A percentile compares a stretch with the other conserved stretches of the same genome.
phyloP scores from a whole-genome alignment of 2,888 invertebrate genomes.

The Invenusta paracnida region DNA sequence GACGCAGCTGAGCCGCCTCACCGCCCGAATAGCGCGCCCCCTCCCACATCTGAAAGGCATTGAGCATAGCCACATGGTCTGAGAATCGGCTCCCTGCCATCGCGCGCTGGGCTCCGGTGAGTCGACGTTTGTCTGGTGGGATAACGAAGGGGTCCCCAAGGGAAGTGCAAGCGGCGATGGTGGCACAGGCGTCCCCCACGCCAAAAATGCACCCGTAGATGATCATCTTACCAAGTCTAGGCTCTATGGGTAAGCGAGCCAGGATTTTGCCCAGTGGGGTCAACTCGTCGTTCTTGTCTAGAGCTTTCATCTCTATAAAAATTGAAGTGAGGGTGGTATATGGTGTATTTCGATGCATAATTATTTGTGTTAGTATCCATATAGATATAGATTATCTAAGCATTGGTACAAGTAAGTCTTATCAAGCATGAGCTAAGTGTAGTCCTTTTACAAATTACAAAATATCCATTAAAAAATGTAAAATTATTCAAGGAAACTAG shows the following conservation, averaged over 20 bases:
- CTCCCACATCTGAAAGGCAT: constrained; percentile 74
- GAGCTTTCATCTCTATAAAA: constrained; percentile 76
- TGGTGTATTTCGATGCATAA: too few relatives aligned
- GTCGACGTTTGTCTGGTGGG: constrained; percentile 65
- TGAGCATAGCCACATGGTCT: constrained; percentile 90
- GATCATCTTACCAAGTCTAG: constrained; percentile 91
- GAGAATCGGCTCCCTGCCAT: constrained; percentile 80
- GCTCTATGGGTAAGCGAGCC: constrained; percentile 89
- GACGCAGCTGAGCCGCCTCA: constrained; percentile 70
- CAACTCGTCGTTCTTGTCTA: constrained; percentile 78
- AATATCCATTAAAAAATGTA: too few relatives aligned
- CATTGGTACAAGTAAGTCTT: too few relatives aligned
- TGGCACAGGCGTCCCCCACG: constrained; percentile 81
- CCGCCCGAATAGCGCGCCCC: constrained; percentile 62
- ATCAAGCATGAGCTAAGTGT: too few relatives aligned
- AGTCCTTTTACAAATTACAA: too few relatives aligned
- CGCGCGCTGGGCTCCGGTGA: constrained; percentile 69
- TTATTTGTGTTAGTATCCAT: too few relatives aligned
- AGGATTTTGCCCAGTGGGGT: constrained; percentile 87
- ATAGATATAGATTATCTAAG: too few relatives aligned
- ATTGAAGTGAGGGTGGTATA: not conserved
- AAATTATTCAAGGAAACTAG: too few relatives aligned
- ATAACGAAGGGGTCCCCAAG: constrained; percentile 85
- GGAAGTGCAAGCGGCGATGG: constrained; percentile 89
- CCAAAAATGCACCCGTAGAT: constrained; percentile 74